A percentile compares a stretch with the other conserved stretches of the same genome.
Conservation (phyloP, 2,888 invertebrate species). For the Ochlodes sylvanus region DNA sequence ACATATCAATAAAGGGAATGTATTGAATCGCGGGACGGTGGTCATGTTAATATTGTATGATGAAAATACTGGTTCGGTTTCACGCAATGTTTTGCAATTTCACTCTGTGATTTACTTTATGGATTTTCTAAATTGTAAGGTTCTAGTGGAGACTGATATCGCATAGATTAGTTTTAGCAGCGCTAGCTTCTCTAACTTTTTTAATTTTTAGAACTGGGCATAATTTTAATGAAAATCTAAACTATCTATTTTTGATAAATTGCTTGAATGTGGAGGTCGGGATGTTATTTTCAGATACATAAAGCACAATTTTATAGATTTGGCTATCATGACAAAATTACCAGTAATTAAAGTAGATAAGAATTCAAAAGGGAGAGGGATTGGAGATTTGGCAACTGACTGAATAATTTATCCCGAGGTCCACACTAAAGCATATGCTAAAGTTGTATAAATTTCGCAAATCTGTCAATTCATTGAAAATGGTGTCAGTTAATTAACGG, state of each 20-base stretch:
- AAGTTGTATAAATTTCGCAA: constrained; percentile 61
- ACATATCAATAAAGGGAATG: constrained; percentile 79
- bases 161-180: constrained; percentile 85
- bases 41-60: constrained; percentile 55
- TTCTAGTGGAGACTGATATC: constrained; percentile 85
- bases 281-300: constrained; percentile 20
- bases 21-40: constrained; percentile 71
- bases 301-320: neutral
- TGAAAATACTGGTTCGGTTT: constrained; percentile 64
- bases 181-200: constrained; percentile 82
- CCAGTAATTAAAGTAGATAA: neutral
- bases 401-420: constrained; percentile 46
- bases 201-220: constrained; percentile 73
- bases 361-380: neutral
- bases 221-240: constrained; percentile 59
- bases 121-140: constrained; percentile 84
- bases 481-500: constrained; percentile 73
- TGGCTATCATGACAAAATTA: neutral
- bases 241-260: constrained; percentile 74
- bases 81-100: constrained; percentile 81
- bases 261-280: constrained; percentile 64
- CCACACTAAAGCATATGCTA: constrained; percentile 65
- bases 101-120: constrained; percentile 84
- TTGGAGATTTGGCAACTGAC: neutral
- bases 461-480: constrained; percentile 81